A percentile compares a stretch with the other conserved stretches of the same genome.
phyloP scores from a whole-genome alignment of 2,797 vertebrate species.

The Caiman crocodilus region DNA sequence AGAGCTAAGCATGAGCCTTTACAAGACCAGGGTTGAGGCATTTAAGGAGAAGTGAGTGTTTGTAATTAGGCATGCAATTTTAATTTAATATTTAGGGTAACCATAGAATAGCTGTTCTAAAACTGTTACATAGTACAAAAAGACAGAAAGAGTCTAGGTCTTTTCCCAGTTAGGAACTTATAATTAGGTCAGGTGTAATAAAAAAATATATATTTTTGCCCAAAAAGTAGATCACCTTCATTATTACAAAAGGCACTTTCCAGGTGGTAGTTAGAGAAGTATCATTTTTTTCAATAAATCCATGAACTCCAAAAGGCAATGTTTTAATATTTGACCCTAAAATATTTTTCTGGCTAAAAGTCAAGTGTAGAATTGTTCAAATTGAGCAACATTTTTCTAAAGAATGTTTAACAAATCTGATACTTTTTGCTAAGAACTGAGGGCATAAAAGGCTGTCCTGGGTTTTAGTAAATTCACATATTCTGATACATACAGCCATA shows the following conservation, averaged over 20 bases:
- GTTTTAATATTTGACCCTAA: not conserved
- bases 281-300: not conserved
- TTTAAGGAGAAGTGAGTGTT: not conserved
- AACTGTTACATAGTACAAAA: not conserved
- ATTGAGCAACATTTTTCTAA: not conserved
- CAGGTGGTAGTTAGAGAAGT: not conserved
- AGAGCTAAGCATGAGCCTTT: not conserved
- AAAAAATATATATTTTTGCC: not conserved
- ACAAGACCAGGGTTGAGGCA: not conserved
- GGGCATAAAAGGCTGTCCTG: not conserved
- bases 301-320: not conserved
- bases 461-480: not conserved
- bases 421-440: not conserved
- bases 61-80: accelerated
- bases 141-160: not conserved
- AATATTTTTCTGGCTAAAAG: not conserved
- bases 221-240: not conserved
- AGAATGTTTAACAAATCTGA: not conserved
- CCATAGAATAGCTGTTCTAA: not conserved
- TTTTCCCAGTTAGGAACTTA: not conserved
- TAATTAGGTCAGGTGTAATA: not conserved
- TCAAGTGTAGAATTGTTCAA: accelerated
- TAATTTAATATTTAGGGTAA: not conserved
- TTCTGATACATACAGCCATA: not conserved
- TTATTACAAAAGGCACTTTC: not conserved